Evolutionary conservation across 2,797 vertebrate genomes (phyloP), one percentile per base, ranked within the genome.

Genomic region (Vipera ursinii): DNA sequence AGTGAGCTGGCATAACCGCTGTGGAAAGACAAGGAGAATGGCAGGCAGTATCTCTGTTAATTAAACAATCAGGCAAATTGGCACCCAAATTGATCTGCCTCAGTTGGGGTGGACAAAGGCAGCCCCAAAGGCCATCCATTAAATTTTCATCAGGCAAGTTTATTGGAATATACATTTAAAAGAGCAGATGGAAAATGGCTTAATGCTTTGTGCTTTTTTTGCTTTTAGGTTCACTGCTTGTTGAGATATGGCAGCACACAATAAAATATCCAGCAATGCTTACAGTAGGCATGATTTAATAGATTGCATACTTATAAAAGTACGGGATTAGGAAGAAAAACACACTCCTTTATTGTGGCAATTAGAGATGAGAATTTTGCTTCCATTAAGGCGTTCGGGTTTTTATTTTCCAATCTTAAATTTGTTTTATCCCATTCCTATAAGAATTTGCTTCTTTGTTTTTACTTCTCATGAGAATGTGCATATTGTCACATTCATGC

Each of bases 1-100:
- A 53, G 95, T 88, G 48, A 98, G 97, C 94, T 96, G 97, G 2
- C 0, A 55, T 60, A 98, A 94, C 38, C 97, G 95, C 98, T 98
- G 96, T 0, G 1, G 96, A 94, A 93, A 95, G 38, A 94, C 51
- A 88, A 15, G 57, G 56, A 88, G 26, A 26, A 55, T 38, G 57
- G 88, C 51, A 93, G n/a, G 86, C 9, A 48, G 44, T 53, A 2
- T 0, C 38, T 88, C 94, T 91, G 91, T 96, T 96, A 96, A 95
- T 95, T 90, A 91, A 89, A 61, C 38, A 93, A 89, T 82, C 82
- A 93, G 93, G 91, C 24, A 94, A 90, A 94, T 59, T 48, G 56
- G 87, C 88, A 90, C 48, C 89, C 94, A 32, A 15, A 95, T 90
- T 6, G 86, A 95, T 87, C 89, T 51, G 89, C 89, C 87, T 1